These are phyloP conservation scores for Dipodomys stephensi DNA, from an alignment of 2,113 vertebrate genomes.

Conservation along the genomic window DNA sequence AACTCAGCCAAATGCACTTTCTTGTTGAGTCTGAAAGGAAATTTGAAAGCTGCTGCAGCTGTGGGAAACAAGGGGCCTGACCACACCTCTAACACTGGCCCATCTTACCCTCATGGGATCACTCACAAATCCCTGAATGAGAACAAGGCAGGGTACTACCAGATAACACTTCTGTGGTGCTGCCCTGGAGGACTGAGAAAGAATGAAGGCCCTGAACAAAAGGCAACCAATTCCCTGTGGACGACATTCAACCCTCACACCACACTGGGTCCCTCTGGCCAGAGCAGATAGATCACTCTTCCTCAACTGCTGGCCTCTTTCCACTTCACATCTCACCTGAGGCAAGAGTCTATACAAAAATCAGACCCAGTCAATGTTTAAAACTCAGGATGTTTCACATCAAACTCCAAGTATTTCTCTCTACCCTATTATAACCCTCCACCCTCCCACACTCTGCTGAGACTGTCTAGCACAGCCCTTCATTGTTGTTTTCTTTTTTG, in stretches of 20 bases:
- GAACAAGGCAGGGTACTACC: neutral
- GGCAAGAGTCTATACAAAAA: neutral
- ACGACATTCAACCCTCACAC: too few relatives aligned
- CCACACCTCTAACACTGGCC: neutral
- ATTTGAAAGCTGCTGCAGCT: neutral
- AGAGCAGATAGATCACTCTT: neutral
- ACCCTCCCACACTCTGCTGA: too few relatives aligned
- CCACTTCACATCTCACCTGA: neutral
- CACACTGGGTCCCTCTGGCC: neutral
- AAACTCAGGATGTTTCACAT: neutral
- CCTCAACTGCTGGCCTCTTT: neutral
- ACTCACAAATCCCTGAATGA: neutral
- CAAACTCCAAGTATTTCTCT: neutral
- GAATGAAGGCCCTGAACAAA: rapidly evolving
- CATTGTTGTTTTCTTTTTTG: too few relatives aligned
- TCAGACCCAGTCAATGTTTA: neutral
- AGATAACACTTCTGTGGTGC: rapidly evolving
- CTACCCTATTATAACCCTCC: too few relatives aligned
- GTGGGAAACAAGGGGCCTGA: neutral
- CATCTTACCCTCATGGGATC: neutral
- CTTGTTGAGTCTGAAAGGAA: neutral
- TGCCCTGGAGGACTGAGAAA: rapidly evolving
- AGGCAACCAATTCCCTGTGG: rapidly evolving
- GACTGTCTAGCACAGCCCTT: too few relatives aligned
- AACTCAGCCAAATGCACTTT: neutral